Evolutionary conservation across 2,113 vertebrate genomes (phyloP), one percentile per base, ranked within the genome.

Genomic region (Cynopterus brachyotis): DNA sequence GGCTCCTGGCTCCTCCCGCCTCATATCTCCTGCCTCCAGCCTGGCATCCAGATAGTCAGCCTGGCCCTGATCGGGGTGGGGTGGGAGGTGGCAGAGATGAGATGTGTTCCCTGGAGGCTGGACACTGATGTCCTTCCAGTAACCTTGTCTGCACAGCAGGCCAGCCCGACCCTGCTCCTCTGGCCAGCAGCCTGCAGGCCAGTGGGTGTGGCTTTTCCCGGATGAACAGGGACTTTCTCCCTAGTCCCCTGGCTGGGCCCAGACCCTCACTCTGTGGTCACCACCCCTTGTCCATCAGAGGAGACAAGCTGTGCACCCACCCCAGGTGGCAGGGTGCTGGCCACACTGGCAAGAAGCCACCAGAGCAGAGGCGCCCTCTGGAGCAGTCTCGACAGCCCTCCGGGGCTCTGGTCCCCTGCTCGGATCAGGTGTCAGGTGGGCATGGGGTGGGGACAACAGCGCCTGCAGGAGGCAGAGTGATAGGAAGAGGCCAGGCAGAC

Each of bases 371-470:
- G 82, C 95, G 98, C 93, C 99, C 99, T 5, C 98, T 98, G 20
- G 97, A 98, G 75, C 99, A 99, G 0, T 94, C 96, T 72, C 94
- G 98, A 93, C 99, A 99, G 4, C 99, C 99, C 81, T 95, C 96
- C 60, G 94, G 96, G 3, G 66, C 98, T 55, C 81, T 96, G 9
- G 98, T 96, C 17, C 99, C 99, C 91, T 98, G 98, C 94, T 98
- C 98, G 26, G 99, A 98, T 99, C 99, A 99, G 0, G 98, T 99
- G 82, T 99, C 99, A 85, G 96, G 60, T 28, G 99, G 99, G 87
- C 99, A 99, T 9, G 80, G 96, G 57, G 98, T 3, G 0, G 99
- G 99, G 59, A 92, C 87, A 0, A 75, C 91, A 28, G 99, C 96
- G 69, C 99, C 99, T 99, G 69, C 11, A 89, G 93, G 73, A 69